Conservation (phyloP, 2,113 vertebrate genomes). For the Jacana jacana region DNA sequence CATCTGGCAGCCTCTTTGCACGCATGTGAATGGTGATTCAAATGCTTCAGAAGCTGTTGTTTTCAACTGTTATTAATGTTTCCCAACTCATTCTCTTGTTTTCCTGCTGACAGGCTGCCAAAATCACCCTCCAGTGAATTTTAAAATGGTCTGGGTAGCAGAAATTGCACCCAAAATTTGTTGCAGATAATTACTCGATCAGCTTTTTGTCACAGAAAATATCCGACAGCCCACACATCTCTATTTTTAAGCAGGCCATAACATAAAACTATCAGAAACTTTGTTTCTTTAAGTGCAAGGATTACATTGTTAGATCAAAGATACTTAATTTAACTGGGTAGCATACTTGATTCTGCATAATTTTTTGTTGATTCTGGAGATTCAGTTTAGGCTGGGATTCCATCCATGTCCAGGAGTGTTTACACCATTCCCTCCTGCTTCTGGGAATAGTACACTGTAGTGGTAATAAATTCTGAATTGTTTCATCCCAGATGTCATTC, state of each 20-base stretch:
- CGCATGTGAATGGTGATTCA: constrained; percentile 47
- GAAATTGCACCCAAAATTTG: constrained; percentile 56
- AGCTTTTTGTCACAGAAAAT: constrained; percentile 69
- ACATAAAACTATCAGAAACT: constrained; percentile 19
- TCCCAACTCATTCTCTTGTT: constrained; percentile 62
- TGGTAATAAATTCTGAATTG: neutral
- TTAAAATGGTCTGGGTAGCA: constrained; percentile 61
- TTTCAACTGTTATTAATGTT: constrained; percentile 75
- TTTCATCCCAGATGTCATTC: neutral
- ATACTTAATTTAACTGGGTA: constrained; percentile 1
- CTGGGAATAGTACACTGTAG: neutral
- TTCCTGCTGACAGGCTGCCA: constrained; percentile 70
- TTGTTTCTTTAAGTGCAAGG: constrained; percentile 10
- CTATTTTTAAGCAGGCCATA: constrained; percentile 59
- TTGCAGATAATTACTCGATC: constrained; percentile 69
- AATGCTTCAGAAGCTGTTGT: constrained; percentile 56
- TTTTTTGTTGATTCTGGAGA: neutral
- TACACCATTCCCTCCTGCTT: neutral
- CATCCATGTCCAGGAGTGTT: neutral
- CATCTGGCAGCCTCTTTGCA: constrained; percentile 22
- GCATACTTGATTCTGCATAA: neutral
- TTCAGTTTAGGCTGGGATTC: neutral
- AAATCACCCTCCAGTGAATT: constrained; percentile 69
- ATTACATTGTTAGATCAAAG: neutral
- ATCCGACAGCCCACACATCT: constrained; percentile 60